Percentiles rank a stretch among this genome's conserved stretches.
Evolutionary conservation across 2,113 vertebrate species (phyloP).

Genomic region (Picathartes gymnocephalus): DNA sequence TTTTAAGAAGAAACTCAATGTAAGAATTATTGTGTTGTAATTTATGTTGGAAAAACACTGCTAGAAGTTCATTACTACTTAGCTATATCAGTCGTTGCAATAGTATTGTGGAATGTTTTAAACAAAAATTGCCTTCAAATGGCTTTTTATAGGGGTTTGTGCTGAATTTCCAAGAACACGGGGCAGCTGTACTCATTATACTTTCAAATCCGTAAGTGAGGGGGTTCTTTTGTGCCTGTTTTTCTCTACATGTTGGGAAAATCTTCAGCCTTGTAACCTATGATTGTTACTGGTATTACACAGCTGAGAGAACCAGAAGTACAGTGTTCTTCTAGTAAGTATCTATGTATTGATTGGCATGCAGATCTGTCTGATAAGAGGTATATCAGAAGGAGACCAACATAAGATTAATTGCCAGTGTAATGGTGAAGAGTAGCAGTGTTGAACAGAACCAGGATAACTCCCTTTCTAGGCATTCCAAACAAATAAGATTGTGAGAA

Average conservation of each 20-base stretch:
- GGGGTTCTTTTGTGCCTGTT: not conserved
- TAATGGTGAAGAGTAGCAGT: not conserved
- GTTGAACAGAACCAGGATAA: not conserved
- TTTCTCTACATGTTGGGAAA: not conserved
- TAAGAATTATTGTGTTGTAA: not conserved
- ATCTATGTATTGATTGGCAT: not conserved
- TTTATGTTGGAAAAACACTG: not conserved
- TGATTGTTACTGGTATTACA: not conserved
- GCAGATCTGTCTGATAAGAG: not conserved
- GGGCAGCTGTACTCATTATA: not conserved
- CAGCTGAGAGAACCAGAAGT: not conserved
- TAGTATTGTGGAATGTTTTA: not conserved
- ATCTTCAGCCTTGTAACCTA: not conserved
- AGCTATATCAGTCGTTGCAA: not conserved
- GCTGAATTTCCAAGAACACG: not conserved
- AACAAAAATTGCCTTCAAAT: not conserved
- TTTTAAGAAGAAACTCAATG: not conserved
- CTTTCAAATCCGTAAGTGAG: not conserved
- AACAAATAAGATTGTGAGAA: not conserved
- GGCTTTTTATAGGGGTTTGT: not conserved
- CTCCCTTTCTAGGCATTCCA: not conserved
- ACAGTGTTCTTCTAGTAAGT: not conserved
- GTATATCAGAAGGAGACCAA: rapidly evolving
- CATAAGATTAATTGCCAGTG: not conserved
- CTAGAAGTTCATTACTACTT: not conserved